These are phyloP conservation scores for Nerophis lumbriciformis DNA, from an alignment of 2,113 vertebrate genomes.

Conservation along the genomic window DNA sequence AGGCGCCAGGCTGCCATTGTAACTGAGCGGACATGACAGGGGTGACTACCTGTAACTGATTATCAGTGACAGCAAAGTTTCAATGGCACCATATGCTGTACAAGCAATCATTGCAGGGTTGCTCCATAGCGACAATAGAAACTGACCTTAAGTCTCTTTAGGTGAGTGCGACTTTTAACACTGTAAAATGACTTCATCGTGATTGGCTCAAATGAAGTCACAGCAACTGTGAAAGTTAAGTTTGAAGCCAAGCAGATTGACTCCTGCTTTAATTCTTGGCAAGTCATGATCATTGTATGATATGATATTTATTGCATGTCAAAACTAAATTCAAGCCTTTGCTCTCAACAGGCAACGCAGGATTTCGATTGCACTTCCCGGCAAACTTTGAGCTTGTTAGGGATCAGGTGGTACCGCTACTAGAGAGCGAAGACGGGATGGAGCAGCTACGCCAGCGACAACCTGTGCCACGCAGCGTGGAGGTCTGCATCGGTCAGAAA, in stretches of 20 bases:
- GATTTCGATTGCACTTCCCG: constrained; percentile 69
- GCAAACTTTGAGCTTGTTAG: constrained; percentile 57
- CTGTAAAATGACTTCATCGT: constrained; percentile 7
- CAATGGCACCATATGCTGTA: constrained; percentile 20
- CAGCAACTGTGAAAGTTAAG: constrained; percentile 22
- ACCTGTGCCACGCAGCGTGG: constrained; percentile 55
- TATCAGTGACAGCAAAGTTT: constrained; percentile 38
- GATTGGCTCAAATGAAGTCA: constrained; percentile 16
- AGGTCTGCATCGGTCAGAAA: constrained; percentile 72
- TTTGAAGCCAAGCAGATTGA: constrained; percentile 8
- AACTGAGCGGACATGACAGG: constrained; percentile 47
- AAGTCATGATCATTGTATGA: constrained; percentile 9
- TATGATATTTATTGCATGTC: neutral
- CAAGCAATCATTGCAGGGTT: constrained; percentile 32
- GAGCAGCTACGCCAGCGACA: constrained; percentile 45
- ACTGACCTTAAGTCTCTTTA: constrained; percentile 20
- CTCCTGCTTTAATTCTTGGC: constrained; percentile 6
- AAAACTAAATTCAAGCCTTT: constrained; percentile 32
- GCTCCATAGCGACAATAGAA: constrained; percentile 18
- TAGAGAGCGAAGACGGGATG: constrained; percentile 39
- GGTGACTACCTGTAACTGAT: constrained; percentile 43
- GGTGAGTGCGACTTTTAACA: constrained; percentile 22
- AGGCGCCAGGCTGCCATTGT: constrained; percentile 57
- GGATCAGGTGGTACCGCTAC: constrained; percentile 40
- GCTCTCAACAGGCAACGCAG: constrained; percentile 69